Evolutionary conservation across 1,140 invertebrate species (phyloP), one percentile per base, ranked within the genome.

Genomic region (Zaprionus davidi): DNA sequence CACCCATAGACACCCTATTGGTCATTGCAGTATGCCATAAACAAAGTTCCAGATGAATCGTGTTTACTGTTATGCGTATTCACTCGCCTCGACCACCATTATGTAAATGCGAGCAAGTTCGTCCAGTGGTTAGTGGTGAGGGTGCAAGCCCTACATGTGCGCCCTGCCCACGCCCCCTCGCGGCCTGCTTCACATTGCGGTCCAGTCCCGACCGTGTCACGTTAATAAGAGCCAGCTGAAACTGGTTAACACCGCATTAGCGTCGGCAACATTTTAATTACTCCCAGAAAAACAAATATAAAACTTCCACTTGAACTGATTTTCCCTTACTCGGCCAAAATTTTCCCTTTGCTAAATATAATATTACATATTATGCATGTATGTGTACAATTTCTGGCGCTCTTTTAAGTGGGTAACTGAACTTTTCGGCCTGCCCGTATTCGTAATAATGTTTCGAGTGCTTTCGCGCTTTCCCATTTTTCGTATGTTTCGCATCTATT

Each of bases 31-130:
- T 36, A 49, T 12, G 20, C 15, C 46, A 62, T 63, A 63, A 68
- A 74, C 51, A 69, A 74, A 55, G 58, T 63, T 74, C 28, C 49
- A 68, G 58, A 72, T 68, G 76, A 81, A 74, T 70, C 46, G 60
- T 73, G 60, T 82, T 87, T 86, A 67, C 80, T 79, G 67, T 82
- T 82, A 64, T 82, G 79, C 53, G 79, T 51, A 78, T 69, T 72
- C 62, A 44, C 20, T 28, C 59, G 28, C 26, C 51, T 26, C 71
- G 44, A 63, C 34, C 67, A 72, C 56, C 76, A 71, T 81, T 84
- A 84, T 72, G 38, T 71, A 85, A 85, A 68, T 59, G 64, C 68
- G 51, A 62, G 51, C 71, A 80, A 77, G 68, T 67, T 76, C 38
- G 6, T 15, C 49, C n/a, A 15, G 11, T 44, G 20, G 15, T 46